Conservation (phyloP, 2,797 vertebrate genomes). For the Cossypha heuglini region DNA sequence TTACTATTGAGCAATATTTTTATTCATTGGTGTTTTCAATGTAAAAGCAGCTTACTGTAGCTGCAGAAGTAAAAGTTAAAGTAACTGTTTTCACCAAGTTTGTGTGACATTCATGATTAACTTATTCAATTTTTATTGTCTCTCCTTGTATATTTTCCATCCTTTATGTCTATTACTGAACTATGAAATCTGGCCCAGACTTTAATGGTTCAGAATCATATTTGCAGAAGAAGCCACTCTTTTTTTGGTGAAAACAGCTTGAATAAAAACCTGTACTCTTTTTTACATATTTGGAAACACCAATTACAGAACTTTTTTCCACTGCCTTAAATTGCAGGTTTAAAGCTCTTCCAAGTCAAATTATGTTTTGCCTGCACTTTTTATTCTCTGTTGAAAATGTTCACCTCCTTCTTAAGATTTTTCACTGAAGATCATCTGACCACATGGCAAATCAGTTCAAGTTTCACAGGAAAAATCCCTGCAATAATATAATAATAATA, state of each 20-base stretch:
- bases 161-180: background rate
- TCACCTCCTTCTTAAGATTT: background rate
- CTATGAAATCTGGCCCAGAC: background rate
- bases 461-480: background rate
- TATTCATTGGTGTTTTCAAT: background rate
- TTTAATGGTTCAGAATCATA: background rate
- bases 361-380: background rate
- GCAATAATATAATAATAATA: background rate
- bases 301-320: background rate
- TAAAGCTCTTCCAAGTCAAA: background rate
- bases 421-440: background rate
- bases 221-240: background rate
- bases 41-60: background rate
- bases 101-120: background rate
- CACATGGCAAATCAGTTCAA: background rate
- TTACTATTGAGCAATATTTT: background rate
- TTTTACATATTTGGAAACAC: background rate
- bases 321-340: background rate
- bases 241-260: background rate
- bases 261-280: background rate
- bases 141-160: background rate
- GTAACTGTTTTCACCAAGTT: background rate
- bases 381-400: background rate
- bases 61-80: background rate
- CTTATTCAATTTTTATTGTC: background rate